A percentile compares a stretch with the other conserved stretches of the same genome.
These are phyloP conservation scores for Schizaphis graminum DNA, from an alignment of 2,888 invertebrate species.

Conservation along the genomic window DNA sequence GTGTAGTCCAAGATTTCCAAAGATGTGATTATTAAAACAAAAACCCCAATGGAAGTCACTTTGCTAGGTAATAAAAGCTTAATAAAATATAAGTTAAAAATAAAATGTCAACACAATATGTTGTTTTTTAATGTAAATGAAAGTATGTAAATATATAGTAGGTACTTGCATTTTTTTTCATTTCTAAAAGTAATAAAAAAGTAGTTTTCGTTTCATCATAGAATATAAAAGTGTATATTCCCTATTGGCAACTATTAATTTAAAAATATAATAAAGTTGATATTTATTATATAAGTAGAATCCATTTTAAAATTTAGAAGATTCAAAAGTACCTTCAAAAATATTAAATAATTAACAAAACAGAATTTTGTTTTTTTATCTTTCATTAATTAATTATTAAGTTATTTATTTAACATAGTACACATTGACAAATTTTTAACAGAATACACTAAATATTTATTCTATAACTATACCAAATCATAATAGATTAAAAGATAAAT, in stretches of 20 bases:
- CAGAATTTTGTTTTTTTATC: background rate
- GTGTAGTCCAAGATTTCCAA: background rate
- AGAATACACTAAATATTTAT: background rate
- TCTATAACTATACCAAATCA: background rate
- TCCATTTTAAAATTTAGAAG: background rate
- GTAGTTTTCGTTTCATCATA: background rate
- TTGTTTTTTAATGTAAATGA: background rate
- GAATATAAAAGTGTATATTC: background rate
- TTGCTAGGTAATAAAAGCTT: background rate
- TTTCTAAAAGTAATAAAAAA: background rate
- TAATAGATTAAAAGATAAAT: background rate
- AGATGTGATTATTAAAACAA: background rate
- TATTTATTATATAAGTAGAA: background rate
- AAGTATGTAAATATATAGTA: background rate
- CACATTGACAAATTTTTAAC: background rate
- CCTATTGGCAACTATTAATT: background rate
- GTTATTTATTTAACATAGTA: background rate
- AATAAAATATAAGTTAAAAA: background rate
- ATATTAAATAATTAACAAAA: background rate
- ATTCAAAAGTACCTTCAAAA: background rate
- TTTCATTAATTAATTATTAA: background rate
- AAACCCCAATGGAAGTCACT: background rate
- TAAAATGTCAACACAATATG: background rate
- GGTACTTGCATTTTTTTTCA: background rate
- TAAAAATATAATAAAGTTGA: background rate